These are phyloP conservation scores for Megathymus violae DNA, from an alignment of 1,140 invertebrate species.

Conservation along the genomic window DNA sequence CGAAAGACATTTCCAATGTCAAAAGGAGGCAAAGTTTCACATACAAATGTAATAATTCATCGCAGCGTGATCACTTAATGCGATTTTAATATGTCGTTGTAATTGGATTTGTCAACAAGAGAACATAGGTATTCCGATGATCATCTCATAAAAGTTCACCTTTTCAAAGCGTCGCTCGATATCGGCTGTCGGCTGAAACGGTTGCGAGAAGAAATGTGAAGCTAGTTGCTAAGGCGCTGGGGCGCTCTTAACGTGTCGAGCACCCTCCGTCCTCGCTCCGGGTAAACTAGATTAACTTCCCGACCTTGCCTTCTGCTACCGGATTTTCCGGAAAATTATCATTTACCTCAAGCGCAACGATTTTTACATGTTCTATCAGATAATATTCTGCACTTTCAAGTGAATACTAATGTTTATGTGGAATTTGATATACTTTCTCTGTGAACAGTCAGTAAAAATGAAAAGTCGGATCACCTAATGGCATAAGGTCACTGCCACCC, in stretches of 20 bases:
- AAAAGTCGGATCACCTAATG: too few species aligned
- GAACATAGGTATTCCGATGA: slow-evolving; percentile 30
- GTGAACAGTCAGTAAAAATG: too few species aligned
- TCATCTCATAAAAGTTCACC: slow-evolving; percentile 31
- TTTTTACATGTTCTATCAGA: neutral
- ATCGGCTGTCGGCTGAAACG: slow-evolving; percentile 27
- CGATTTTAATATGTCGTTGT: slow-evolving; percentile 24
- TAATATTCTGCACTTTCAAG: too few species aligned
- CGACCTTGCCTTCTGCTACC: slow-evolving; percentile 16
- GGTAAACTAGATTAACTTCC: slow-evolving; percentile 31
- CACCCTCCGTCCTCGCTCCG: slow-evolving; percentile 23
- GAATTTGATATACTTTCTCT: too few species aligned
- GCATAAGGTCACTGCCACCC: too few species aligned
- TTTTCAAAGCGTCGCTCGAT: slow-evolving; percentile 21
- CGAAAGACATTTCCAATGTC: too few species aligned
- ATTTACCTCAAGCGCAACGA: slow-evolving; percentile 7
- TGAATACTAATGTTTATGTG: too few species aligned
- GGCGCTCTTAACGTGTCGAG: slow-evolving; percentile 20
- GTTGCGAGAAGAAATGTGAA: slow-evolving; percentile 32
- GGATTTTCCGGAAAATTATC: slow-evolving; percentile 24
- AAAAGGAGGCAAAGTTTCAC: too few species aligned
- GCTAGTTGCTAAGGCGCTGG: slow-evolving; percentile 30
- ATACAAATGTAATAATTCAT: too few species aligned
- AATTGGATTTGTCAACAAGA: slow-evolving; percentile 11
- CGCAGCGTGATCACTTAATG: too few species aligned